Base-by-base conservation (phyloP, 2,888 invertebrate species). In the Drosophila testacea region DNA sequence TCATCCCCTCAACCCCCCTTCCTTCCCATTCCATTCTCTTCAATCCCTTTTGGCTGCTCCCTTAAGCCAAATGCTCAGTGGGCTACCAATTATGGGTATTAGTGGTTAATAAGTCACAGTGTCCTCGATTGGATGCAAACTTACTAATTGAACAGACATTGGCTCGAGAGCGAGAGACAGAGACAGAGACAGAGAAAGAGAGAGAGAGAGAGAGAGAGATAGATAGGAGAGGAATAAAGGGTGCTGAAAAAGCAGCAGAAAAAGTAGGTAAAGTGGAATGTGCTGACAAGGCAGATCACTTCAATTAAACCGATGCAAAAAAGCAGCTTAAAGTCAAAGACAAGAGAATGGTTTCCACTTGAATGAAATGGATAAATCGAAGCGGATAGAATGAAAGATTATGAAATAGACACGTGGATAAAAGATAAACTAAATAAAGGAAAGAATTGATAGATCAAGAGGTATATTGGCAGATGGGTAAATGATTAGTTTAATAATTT, bases 101-200 rank as follows among this genome's bases (percentile, higher is more conserved):
- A 74, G 76, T 65, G 79, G 79, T 77, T 69, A 78, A 77, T 77
- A 78, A 77, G 74, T 78, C 69, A 62, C 69, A 69, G 54, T 66
- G 79, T 41, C 79, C 76, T 69, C 79, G 69, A 79, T 76, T 76
- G 61, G 47, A 65, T 32, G 57, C 61, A 60, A 68, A 62, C 69
- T 62, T 62, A 59, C 69, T 74, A 74, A 79, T 79, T 76, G 75
- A 65, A 62, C 64, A 61, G 50, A 44, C 42, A 28, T 56, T 34
- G 22, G 38, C 13, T 27, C 4, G 38, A 4, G 1, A 30, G 16
- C n/a, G n/a, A 11, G 36, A n/a, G 38, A 47, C 13, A 22, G 38
- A 46, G 10, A 36, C 1, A 34, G 44, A 34, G 4, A 11, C 4
- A 22, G 16, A 34, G n/a, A 13, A 41, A 7, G 11, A 16, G 4